Evolutionary conservation across 2,797 vertebrate genomes (phyloP), one percentile per base, ranked within the genome.

Genomic region (Spondyliosoma cantharus): DNA sequence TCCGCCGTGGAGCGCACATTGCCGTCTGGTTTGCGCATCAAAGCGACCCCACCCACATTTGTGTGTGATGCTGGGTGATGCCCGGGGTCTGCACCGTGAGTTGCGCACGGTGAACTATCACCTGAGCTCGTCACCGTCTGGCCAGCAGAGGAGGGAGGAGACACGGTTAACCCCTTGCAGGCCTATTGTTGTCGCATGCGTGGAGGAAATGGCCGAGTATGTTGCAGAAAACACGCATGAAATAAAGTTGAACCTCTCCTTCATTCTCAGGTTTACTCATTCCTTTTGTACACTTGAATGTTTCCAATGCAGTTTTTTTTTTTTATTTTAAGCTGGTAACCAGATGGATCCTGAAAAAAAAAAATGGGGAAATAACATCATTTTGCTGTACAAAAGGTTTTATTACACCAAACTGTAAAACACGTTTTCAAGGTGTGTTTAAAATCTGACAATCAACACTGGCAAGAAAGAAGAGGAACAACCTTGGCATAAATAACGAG

Each of bases 101-200:
- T 32, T 89, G 48, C 74, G 92, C 88, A 91, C 83, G 89, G 88
- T 88, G 90, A 90, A 85, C 92, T 84, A 78, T 94, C 94, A 95
- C 95, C 95, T 94, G 95, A 93, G 93, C 88, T 89, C 93, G 93
- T 95, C 95, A 94, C 82, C 54, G 86, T 92, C 88, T 90, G 91
- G 81, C 73, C 88, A 71, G 81, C 78, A 53, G 42, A 13, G 4
- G 71, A 66, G 74, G 89, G 90, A 84, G 88, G 90, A 84, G 91
- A 86, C 74, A 49, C 46, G 4, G 17, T 94, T 94, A 93, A 94
- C 93, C 83, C 71, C 72, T 74, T n/a, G 48, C 16, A 29, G 13
- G 29, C 24, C 53, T 46, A 0, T 19, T 82, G 76, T 59, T 59
- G 46, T 13, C 58, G 53, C 52, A 7, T 16, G 9, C 20, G 9